A percentile compares a stretch with the other conserved stretches of the same genome.
Evolutionary conservation across 1,140 invertebrate species (phyloP).

Genomic region (Odontomachus brunneus): DNA sequence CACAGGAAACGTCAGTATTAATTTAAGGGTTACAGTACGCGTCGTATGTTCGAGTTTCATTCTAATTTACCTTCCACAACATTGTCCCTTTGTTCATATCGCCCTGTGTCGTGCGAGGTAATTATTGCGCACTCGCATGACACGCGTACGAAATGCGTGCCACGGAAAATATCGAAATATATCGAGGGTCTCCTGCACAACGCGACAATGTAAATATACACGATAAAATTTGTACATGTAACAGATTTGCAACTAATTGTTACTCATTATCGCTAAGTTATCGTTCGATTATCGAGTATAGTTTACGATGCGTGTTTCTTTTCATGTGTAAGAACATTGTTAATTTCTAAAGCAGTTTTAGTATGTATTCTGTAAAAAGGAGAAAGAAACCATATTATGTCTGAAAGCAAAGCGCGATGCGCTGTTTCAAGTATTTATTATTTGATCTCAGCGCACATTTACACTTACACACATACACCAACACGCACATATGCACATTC

Average conservation of each 20-base stretch:
- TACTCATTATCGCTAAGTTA: background rate
- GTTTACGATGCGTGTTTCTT: background rate
- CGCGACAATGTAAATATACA: conserved; percentile 15
- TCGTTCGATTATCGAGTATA: background rate
- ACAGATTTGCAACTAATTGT: background rate
- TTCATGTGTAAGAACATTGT: conserved; percentile 20
- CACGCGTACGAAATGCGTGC: background rate
- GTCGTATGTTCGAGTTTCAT: background rate
- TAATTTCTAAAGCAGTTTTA: conserved; percentile 12
- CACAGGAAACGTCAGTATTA: background rate
- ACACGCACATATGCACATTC: too few relatives aligned
- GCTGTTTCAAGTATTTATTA: conserved; percentile 11
- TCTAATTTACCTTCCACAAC: background rate
- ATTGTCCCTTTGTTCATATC: background rate
- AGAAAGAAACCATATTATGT: background rate
- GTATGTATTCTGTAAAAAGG: conserved; percentile 20
- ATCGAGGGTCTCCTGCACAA: background rate
- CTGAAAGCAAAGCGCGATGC: background rate
- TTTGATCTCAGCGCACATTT: background rate
- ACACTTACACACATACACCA: too few relatives aligned
- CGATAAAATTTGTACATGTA: background rate
- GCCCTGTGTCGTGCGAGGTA: background rate
- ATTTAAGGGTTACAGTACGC: background rate
- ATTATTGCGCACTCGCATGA: background rate
- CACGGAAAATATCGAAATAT: background rate